Conservation (phyloP, 2,797 vertebrate species). For the Calcarius lapponicus region DNA sequence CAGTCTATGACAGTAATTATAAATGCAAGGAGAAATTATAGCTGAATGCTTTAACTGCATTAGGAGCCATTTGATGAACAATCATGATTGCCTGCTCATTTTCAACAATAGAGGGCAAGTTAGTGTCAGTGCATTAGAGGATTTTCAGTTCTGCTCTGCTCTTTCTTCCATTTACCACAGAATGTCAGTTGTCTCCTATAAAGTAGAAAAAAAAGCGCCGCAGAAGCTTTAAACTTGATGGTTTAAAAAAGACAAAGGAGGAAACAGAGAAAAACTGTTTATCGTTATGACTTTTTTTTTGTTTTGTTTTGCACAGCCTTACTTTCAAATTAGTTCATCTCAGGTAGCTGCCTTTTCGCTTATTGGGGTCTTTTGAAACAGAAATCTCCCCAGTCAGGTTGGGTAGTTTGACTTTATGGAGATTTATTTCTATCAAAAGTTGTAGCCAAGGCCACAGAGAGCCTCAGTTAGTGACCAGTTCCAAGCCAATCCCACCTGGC, state of each 20-base stretch:
- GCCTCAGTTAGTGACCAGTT: not conserved
- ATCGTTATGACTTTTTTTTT: conserved; percentile 64
- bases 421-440: conserved; percentile 14
- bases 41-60: conserved; percentile 99
- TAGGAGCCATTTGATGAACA: conserved; percentile 99
- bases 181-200: conserved; percentile 96
- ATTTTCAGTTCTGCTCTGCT: conserved; percentile 89
- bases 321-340: conserved; percentile 72
- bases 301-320: conserved; percentile 50
- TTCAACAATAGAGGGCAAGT: conserved; percentile 99
- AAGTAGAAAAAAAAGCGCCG: conserved; percentile 78
- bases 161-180: conserved; percentile 92
- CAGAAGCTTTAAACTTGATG: conserved; percentile 81
- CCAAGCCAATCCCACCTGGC: not conserved
- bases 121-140: conserved; percentile 96
- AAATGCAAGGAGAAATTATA: conserved; percentile 99
- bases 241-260: conserved; percentile 80
- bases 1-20: conserved; percentile 99
- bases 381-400: not conserved
- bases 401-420: not conserved
- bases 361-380: not conserved
- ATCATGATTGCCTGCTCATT: conserved; percentile 96
- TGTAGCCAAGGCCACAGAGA: not conserved
- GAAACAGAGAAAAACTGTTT: conserved; percentile 75
- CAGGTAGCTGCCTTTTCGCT: conserved; percentile 61